Conservation (phyloP, 64 coral and sea anemone species). For the Dendrophyllia cribrosa region DNA sequence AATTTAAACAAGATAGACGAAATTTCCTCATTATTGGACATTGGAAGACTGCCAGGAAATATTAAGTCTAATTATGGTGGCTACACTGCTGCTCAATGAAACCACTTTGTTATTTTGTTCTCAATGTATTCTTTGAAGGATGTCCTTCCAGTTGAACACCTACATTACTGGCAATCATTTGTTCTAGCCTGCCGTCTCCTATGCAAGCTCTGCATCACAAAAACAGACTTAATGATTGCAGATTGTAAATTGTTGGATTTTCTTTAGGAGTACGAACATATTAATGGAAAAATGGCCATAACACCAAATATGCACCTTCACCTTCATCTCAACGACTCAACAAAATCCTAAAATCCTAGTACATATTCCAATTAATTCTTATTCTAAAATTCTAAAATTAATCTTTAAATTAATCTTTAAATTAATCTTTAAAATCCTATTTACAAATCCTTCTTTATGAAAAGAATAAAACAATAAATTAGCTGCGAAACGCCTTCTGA, state of each 20-base stretch:
- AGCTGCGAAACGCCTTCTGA: too few species aligned
- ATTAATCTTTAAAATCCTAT: too few species aligned
- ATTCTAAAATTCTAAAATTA: too few species aligned
- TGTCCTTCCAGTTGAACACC: slow-evolving; percentile 25
- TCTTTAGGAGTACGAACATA: slow-evolving; percentile 26
- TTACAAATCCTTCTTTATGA: too few species aligned
- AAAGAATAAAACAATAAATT: too few species aligned
- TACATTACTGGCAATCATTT: too few species aligned
- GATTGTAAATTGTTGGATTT: too few species aligned
- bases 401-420: too few species aligned
- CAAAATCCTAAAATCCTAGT: too few species aligned
- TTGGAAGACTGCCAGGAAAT: slow-evolving; percentile 52
- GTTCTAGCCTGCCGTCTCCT: slow-evolving; percentile 24
- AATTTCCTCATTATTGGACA: slow-evolving; percentile 24
- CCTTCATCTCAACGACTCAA: too few species aligned
- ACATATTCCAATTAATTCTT: too few species aligned
- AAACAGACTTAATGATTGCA: slow-evolving; percentile 65
- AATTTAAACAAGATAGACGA: not conserved
- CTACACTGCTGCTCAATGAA: too few species aligned
- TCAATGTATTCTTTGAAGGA: slow-evolving; percentile 60
- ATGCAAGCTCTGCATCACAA: slow-evolving; percentile 49
- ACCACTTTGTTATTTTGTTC: slow-evolving; percentile 42
- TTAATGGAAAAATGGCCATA: slow-evolving; percentile 35
- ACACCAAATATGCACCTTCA: slow-evolving; percentile 59
- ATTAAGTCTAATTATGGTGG: slow-evolving; percentile 56